These are phyloP conservation scores for Euleptes europaea DNA, from an alignment of 2,113 vertebrate species.

Conservation along the genomic window DNA sequence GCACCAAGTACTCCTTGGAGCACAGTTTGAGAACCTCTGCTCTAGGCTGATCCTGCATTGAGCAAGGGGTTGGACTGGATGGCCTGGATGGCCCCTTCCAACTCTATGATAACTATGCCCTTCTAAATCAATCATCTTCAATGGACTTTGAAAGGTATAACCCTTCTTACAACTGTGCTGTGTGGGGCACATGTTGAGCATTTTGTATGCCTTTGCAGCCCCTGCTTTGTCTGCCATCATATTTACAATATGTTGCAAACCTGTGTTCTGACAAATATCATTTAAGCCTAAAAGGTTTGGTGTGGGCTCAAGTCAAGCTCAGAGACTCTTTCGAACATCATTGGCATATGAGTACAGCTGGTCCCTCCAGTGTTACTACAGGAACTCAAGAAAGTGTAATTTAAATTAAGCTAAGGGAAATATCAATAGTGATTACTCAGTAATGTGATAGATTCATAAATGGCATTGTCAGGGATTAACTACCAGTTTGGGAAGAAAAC, in stretches of 20 bases:
- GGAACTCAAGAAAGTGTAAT: neutral
- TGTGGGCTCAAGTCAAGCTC: neutral
- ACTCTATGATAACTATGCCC: neutral
- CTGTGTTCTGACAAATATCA: neutral
- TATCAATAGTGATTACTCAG: slow-evolving; percentile 1
- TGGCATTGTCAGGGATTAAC: slow-evolving; percentile 36
- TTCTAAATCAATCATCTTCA: too few relatives aligned
- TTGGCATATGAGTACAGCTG: neutral
- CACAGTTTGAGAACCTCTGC: too few relatives aligned
- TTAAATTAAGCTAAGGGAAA: neutral
- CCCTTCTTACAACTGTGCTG: too few relatives aligned
- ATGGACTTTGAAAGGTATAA: too few relatives aligned
- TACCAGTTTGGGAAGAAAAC: neutral
- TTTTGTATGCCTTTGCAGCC: neutral
- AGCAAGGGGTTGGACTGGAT: too few relatives aligned
- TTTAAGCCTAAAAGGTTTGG: neutral
- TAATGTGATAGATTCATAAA: slow-evolving; percentile 3
- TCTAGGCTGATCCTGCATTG: too few relatives aligned
- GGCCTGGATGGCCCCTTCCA: too few relatives aligned
- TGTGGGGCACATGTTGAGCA: too few relatives aligned
- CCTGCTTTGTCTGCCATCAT: neutral
- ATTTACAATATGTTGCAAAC: neutral
- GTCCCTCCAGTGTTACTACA: neutral
- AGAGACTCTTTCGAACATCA: neutral
- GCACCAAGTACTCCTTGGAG: too few relatives aligned